phyloP scores from a whole-genome alignment of 2,797 vertebrate species.

The Aulostomus chinensis region DNA sequence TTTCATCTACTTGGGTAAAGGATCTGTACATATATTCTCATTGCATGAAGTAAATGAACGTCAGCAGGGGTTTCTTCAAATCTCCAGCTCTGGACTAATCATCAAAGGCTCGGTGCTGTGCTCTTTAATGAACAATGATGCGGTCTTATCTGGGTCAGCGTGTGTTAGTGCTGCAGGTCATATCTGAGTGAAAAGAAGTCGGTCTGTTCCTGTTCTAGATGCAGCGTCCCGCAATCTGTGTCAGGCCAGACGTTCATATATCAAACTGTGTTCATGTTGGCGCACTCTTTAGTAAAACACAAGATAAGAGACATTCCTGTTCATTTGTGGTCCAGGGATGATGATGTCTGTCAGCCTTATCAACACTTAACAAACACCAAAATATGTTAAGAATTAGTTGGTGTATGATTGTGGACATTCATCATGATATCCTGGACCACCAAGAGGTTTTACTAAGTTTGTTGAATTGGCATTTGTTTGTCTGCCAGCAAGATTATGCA shows the following conservation, averaged over 20 bases:
- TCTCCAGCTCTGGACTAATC: slow-evolving; percentile 24
- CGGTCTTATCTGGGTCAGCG: slow-evolving; percentile 51
- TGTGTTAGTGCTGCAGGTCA: slow-evolving; percentile 44
- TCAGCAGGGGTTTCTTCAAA: slow-evolving; percentile 27
- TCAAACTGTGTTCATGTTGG: slow-evolving; percentile 1
- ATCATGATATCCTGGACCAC: too few relatives aligned
- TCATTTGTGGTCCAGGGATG: background rate
- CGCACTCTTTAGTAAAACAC: background rate
- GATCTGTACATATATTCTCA: background rate
- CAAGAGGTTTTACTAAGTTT: too few relatives aligned
- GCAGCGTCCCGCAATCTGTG: slow-evolving; percentile 5
- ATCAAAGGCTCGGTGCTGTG: slow-evolving; percentile 14
- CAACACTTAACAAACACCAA: too few relatives aligned
- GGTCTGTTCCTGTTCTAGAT: slow-evolving; percentile 34
- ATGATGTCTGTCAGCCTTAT: too few relatives aligned
- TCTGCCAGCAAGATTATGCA: too few relatives aligned
- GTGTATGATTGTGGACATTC: too few relatives aligned
- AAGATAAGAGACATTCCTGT: background rate
- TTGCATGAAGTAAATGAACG: slow-evolving; percentile 5
- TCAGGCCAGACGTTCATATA: slow-evolving; percentile 9
- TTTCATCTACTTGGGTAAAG: background rate
- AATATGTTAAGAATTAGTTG: too few relatives aligned
- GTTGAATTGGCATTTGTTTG: too few relatives aligned
- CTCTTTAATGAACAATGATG: slow-evolving; percentile 41
- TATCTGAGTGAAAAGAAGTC: slow-evolving; percentile 38